These are phyloP conservation scores for Acheta domesticus DNA, from an alignment of 2,888 invertebrate genomes.

Conservation along the genomic window DNA sequence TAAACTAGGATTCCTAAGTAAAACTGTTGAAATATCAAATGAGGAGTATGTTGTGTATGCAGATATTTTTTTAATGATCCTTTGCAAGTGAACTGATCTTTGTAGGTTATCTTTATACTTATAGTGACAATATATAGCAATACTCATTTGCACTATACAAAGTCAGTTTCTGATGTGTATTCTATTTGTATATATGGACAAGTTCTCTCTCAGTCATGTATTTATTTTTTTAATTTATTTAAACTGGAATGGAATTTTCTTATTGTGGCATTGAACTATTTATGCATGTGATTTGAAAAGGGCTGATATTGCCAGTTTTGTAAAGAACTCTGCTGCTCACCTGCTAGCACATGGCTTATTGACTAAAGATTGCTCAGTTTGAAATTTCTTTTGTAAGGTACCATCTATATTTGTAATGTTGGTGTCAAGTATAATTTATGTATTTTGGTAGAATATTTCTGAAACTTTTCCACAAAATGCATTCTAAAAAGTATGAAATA, in stretches of 20 bases:
- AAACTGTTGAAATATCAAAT: slow-evolving; percentile 7
- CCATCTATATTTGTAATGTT: no score
- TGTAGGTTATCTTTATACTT: not conserved
- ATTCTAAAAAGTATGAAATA: no score
- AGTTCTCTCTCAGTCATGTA: not conserved
- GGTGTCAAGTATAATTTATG: no score
- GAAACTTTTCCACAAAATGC: no score
- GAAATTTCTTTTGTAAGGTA: no score
- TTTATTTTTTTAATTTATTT: not conserved
- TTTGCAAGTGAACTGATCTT: not conserved
- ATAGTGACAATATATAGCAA: slow-evolving; percentile 22
- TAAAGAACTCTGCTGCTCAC: not conserved
- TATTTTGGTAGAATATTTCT: no score
- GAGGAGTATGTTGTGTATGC: not conserved
- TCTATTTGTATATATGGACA: not conserved
- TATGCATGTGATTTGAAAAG: no score
- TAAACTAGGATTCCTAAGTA: not conserved
- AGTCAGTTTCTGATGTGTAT: slow-evolving; percentile 2
- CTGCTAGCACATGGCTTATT: not conserved
- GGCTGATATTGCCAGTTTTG: not conserved
- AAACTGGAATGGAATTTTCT: not conserved
- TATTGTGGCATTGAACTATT: no score
- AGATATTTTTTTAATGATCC: slow-evolving; percentile 12
- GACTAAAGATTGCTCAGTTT: no score
- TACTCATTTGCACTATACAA: slow-evolving; percentile 11